Percentiles rank a stretch among this genome's conserved stretches.
These are phyloP conservation scores for Mionectes macconnelli DNA, from an alignment of 2,113 vertebrate species.

Conservation along the genomic window DNA sequence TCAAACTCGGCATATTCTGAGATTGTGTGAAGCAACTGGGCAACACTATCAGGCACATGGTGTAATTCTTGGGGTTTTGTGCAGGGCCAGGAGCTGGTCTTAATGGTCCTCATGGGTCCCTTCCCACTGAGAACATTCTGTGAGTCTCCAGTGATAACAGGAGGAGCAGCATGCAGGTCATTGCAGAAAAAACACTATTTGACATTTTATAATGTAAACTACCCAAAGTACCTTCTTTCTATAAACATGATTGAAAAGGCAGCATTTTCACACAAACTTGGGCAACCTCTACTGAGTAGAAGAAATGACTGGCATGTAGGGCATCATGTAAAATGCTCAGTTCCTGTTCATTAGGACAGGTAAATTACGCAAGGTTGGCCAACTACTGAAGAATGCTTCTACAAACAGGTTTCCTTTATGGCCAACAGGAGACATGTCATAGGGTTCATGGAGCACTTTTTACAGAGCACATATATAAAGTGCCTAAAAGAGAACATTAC, in stretches of 20 bases:
- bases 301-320: not conserved
- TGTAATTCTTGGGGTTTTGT: not conserved
- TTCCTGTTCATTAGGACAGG: not conserved
- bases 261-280: not conserved
- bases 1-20: not conserved
- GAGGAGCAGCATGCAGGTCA: not conserved
- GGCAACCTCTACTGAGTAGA: not conserved
- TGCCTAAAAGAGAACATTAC: conserved; percentile 1
- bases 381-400: not conserved
- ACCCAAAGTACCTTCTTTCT: not conserved
- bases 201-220: not conserved
- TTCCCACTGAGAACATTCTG: not conserved
- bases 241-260: not conserved
- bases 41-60: not conserved
- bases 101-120: not conserved
- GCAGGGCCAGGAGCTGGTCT: not conserved
- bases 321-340: not conserved
- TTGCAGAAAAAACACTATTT: not conserved
- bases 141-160: not conserved
- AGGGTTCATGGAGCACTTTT: not conserved
- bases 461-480: not conserved
- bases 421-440: not conserved
- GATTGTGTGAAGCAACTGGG: not conserved
- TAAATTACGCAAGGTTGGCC: not conserved
- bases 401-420: not conserved